Conservation (phyloP, 64 coral and sea anemone species). For the Pocillopora verrucosa region DNA sequence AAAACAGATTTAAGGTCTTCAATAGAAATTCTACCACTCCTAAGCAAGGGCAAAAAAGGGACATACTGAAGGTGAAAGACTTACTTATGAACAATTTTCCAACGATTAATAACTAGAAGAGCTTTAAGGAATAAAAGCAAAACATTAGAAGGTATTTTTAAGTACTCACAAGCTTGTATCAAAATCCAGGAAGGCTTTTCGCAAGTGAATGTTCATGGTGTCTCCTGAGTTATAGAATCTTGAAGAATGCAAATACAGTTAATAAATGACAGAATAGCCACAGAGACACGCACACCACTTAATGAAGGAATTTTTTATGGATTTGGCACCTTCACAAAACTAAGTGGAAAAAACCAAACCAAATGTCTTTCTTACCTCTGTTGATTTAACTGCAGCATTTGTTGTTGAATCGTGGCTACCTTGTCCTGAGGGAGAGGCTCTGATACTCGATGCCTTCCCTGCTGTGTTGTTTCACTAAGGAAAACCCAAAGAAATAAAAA, state of each 20-base stretch:
- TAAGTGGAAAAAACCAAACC: background rate
- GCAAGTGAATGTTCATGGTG: constrained; percentile 48
- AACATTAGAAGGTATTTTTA: background rate
- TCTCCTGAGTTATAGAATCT: constrained; percentile 57
- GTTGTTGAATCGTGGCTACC: constrained; percentile 22
- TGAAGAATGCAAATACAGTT: background rate
- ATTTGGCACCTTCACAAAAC: no score
- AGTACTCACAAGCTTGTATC: constrained; percentile 69
- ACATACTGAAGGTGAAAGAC: background rate
- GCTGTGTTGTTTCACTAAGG: constrained; percentile 61
- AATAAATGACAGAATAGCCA: no score
- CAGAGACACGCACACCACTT: no score
- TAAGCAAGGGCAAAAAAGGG: background rate
- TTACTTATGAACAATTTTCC: background rate
- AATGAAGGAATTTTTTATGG: no score
- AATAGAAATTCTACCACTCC: constrained; percentile 33
- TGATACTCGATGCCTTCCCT: background rate
- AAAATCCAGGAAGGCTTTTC: constrained; percentile 75
- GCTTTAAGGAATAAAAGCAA: background rate
- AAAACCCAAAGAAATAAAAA: background rate
- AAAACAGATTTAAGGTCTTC: constrained; percentile 55
- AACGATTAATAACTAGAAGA: no score
- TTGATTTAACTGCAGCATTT: constrained; percentile 49
- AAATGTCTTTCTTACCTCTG: background rate
- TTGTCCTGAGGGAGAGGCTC: constrained; percentile 7